Base-by-base conservation (phyloP, 2,888 invertebrate species). In the Ischnura elegans region DNA sequence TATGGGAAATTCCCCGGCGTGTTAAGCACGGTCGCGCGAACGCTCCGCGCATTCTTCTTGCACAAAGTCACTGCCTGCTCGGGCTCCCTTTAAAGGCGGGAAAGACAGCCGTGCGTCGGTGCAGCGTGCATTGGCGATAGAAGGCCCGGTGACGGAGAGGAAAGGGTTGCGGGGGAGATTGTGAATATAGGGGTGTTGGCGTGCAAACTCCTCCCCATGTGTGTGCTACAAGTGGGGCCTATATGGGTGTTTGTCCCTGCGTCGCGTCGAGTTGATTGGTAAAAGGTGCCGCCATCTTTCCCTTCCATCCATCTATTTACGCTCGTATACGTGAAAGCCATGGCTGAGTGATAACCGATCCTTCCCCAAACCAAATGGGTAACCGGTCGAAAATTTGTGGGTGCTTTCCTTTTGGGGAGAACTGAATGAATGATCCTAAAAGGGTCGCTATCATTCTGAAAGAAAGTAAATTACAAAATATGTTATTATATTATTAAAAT, bases 251-350 rank as follows among this genome's bases (percentile, higher is more conserved):
- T 43, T 90, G 90, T 90, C 90, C 55, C 13, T 61, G 90, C n/a
- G n/a, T n/a, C n/a, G 61, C 66, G 90, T 45, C 61, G 42, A 55
- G 87, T 87, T 87, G 90, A 90, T 90, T 90, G 90, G 66, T 90
- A 87, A 87, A 87, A 55, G 87, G 61, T 55, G 51, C 87, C 87
- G 87, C 43, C 45, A 25, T 51, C 51, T 51, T n/a, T n/a, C n/a
- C 43, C 25, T n/a, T 42, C n/a, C 51, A 51, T 47, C 47, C 51
- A 19, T 51, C 87, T 51, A 47, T 55, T 13, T 51, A 61, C n/a
- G 25, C n/a, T n/a, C n/a, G n/a, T n/a, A n/a, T n/a, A n/a, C n/a
- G n/a, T n/a, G n/a, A n/a, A n/a, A n/a, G n/a, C n/a, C n/a, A n/a
- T n/a, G n/a, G n/a, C n/a, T n/a, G n/a, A n/a, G n/a, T n/a, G n/a